Evolutionary conservation across 2,888 invertebrate species (phyloP).

Genomic region (Oscheius sp.): DNA sequence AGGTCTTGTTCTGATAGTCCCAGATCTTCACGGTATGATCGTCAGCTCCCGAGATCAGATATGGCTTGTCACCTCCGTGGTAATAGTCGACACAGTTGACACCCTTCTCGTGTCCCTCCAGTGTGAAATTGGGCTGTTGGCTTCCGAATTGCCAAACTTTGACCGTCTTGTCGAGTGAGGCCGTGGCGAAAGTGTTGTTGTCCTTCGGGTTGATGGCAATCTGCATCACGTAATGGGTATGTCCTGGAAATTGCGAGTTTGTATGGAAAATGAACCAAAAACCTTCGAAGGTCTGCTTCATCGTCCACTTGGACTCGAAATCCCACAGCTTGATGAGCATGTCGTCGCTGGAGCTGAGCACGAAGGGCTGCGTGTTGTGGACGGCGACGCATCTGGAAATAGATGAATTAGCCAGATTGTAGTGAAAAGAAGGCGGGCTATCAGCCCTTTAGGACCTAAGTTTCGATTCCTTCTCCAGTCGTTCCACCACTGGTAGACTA

Average conservation of each 20-base stretch:
- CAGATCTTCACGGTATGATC: slow-evolving; percentile 97
- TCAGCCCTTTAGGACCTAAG: too few species aligned
- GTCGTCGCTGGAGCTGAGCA: slow-evolving; percentile 91
- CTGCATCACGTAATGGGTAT: slow-evolving; percentile 99
- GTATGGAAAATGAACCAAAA: not conserved
- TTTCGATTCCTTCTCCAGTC: too few species aligned
- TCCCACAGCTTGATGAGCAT: slow-evolving; percentile 99
- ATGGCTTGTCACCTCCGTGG: slow-evolving; percentile 98
- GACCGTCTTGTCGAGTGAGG: slow-evolving; percentile 95
- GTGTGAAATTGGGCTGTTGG: slow-evolving; percentile 94
- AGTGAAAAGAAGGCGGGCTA: too few species aligned
- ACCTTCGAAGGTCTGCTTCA: slow-evolving; percentile 98
- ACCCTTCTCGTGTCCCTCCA: slow-evolving; percentile 97
- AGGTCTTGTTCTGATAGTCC: slow-evolving; percentile 84
- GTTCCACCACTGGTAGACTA: too few species aligned
- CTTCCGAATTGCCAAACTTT: slow-evolving; percentile 99
- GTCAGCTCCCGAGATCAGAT: slow-evolving; percentile 97
- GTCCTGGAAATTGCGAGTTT: slow-evolving; percentile 74
- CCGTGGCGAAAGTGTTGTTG: slow-evolving; percentile 98
- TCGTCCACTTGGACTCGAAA: slow-evolving; percentile 98
- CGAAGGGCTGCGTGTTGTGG: slow-evolving; percentile 95
- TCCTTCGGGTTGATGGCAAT: slow-evolving; percentile 99
- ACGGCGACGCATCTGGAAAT: slow-evolving; percentile 84
- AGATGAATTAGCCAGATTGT: not conserved
- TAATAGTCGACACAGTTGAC: slow-evolving; percentile 98